phyloP scores from a whole-genome alignment of 2,113 vertebrate species.

The Condylura cristata region DNA sequence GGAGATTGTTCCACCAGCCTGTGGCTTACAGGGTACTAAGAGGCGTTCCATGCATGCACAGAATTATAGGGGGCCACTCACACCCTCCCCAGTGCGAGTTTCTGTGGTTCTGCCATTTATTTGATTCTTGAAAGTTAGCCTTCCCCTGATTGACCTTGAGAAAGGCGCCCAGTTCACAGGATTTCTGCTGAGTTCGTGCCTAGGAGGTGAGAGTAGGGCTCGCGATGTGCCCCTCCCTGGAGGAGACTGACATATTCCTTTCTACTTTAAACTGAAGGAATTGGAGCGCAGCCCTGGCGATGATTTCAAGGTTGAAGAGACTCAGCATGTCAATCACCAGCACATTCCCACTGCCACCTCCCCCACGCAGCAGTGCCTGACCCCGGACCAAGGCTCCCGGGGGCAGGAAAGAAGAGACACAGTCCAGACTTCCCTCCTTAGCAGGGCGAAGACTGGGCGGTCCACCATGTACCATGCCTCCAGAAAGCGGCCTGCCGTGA shows the following conservation, averaged over 20 bases:
- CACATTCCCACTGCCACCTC: constrained; percentile 77
- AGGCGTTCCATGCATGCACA: too few relatives aligned
- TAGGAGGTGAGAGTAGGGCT: background rate
- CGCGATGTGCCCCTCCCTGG: background rate
- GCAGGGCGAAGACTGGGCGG: constrained; percentile 57
- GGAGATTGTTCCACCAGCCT: background rate
- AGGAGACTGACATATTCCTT: constrained; percentile 7
- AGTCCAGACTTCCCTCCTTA: constrained; percentile 55
- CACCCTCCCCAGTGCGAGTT: background rate
- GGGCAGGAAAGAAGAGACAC: constrained; percentile 50
- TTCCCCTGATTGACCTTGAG: background rate
- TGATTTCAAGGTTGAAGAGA: constrained; percentile 76
- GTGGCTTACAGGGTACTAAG: background rate
- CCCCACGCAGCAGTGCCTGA: constrained; percentile 39
- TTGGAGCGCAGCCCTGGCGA: constrained; percentile 78
- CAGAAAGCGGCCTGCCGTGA: background rate
- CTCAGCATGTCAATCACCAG: constrained; percentile 1
- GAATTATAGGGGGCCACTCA: background rate
- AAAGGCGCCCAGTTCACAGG: background rate
- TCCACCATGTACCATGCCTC: background rate
- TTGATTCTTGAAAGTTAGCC: background rate
- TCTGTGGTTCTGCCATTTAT: background rate
- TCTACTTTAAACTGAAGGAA: constrained; percentile 85
- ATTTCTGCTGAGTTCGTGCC: background rate
- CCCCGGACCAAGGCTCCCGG: constrained; percentile 59